These are phyloP conservation scores for Dinoponera quadriceps DNA, from an alignment of 1,140 invertebrate species.

Conservation along the genomic window DNA sequence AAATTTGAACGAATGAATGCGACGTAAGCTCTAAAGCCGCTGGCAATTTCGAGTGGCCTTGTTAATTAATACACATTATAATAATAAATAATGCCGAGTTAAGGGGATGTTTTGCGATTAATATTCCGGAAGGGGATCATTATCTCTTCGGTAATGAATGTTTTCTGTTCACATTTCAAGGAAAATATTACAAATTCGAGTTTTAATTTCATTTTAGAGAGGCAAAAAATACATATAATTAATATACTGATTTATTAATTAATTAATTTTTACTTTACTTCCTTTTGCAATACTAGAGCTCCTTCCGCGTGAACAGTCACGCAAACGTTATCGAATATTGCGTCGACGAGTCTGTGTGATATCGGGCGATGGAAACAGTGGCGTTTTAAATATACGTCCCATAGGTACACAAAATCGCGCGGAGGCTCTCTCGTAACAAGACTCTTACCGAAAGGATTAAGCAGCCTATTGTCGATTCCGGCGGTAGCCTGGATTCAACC, in stretches of 20 bases:
- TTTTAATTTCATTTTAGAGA: conserved; percentile 6
- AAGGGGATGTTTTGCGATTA: neutral
- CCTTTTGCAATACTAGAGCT: neutral
- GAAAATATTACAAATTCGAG: neutral
- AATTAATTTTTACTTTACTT: neutral
- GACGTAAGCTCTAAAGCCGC: neutral
- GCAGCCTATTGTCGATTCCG: conserved; percentile 39
- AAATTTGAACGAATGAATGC: conserved; percentile 1
- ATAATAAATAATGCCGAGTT: neutral
- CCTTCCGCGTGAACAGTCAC: neutral
- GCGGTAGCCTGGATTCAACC: conserved; percentile 19
- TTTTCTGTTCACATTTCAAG: neutral
- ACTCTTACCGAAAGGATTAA: conserved; percentile 33
- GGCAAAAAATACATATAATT: neutral
- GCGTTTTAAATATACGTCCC: neutral
- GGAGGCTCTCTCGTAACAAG: conserved; percentile 10
- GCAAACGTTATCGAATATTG: neutral
- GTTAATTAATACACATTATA: neutral
- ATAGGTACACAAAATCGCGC: neutral
- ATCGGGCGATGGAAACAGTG: neutral
- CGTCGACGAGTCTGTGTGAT: neutral
- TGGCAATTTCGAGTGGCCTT: neutral
- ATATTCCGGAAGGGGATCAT: neutral
- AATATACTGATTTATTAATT: neutral
- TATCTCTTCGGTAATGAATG: neutral